These are phyloP conservation scores for Noctua fimbriata DNA, from an alignment of 2,888 invertebrate genomes.

Conservation along the genomic window DNA sequence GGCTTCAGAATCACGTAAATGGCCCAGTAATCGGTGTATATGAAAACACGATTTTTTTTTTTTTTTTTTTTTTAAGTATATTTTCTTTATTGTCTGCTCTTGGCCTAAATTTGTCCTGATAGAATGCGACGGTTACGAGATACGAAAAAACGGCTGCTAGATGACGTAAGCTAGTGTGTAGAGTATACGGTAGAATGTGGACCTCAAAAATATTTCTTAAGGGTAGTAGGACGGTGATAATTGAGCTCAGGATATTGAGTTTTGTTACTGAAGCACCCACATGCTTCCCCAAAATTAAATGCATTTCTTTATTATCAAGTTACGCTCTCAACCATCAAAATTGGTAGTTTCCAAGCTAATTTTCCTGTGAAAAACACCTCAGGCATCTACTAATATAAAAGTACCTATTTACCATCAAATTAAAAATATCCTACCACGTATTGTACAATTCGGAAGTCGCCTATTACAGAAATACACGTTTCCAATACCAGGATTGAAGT, in stretches of 20 bases:
- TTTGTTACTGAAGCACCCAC: background rate
- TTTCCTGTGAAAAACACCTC: background rate
- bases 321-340: background rate
- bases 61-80: too few species aligned
- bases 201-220: background rate
- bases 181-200: background rate
- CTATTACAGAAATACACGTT: conserved; percentile 51
- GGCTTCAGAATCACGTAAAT: too few species aligned
- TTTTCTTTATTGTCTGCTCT: background rate
- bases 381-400: background rate
- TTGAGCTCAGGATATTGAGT: background rate
- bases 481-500: conserved; percentile 31
- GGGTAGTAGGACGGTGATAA: background rate
- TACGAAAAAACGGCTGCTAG: background rate
- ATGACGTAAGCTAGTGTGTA: background rate
- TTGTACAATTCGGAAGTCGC: conserved; percentile 39
- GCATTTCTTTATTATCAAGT: background rate
- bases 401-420: background rate
- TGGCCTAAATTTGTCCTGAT: background rate
- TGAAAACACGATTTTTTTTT: too few species aligned
- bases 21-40: too few species aligned
- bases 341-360: background rate
- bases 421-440: conserved; percentile 17
- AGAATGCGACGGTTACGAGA: background rate
- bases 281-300: background rate